These are phyloP conservation scores for Aphaenogaster ashmeadi DNA, from an alignment of 1,140 invertebrate genomes.

Conservation along the genomic window DNA sequence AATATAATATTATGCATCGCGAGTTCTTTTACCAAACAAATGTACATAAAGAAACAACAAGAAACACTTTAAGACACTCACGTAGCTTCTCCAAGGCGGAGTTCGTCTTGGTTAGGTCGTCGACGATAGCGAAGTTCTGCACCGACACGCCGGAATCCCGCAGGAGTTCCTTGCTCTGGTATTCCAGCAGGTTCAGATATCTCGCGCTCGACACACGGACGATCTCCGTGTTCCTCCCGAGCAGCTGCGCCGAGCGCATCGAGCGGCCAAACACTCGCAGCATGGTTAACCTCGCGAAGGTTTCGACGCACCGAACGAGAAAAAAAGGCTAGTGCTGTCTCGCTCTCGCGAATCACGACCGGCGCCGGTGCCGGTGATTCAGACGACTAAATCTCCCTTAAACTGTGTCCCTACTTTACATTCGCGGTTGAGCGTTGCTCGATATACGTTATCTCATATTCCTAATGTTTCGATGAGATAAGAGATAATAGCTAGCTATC, in stretches of 20 bases:
- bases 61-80: constrained; percentile 86
- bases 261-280: constrained; percentile 68
- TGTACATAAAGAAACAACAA: background rate
- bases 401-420: background rate
- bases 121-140: constrained; percentile 97
- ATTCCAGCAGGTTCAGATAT: constrained; percentile 97
- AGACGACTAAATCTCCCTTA: background rate
- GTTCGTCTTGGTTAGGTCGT: constrained; percentile 90
- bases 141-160: constrained; percentile 96
- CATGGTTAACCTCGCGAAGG: constrained; percentile 74
- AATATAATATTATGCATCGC: background rate
- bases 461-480: background rate
- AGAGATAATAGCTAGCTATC: constrained; percentile 5
- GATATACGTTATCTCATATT: background rate
- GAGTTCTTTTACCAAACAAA: background rate
- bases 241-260: constrained; percentile 29
- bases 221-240: constrained; percentile 80
- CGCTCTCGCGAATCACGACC: background rate
- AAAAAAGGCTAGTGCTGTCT: background rate
- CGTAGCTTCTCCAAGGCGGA: constrained; percentile 92
- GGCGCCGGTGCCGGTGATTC: background rate
- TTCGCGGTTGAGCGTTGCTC: background rate
- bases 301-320: background rate
- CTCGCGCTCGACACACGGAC: constrained; percentile 82
- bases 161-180: constrained; percentile 98